Evolutionary conservation across 2,797 vertebrate species (phyloP), one percentile per base, ranked within the genome.

Genomic region (Gymnoscopelus braueri): DNA sequence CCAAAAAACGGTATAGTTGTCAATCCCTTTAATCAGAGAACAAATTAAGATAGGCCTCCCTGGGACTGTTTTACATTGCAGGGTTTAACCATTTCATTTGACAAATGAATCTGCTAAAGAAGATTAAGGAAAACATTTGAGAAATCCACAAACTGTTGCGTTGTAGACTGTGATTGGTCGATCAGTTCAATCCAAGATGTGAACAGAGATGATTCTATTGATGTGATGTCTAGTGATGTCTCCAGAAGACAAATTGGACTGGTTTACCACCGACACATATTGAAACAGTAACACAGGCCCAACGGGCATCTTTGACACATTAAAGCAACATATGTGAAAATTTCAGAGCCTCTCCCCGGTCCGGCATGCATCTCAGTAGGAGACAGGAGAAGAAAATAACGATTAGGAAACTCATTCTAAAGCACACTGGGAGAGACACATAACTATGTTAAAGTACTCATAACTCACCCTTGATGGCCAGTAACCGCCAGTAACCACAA

Each of bases 281-380:
- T 77, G 78, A 66, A 72, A 78, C 75, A 77, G 77, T 68, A 66
- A 83, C 71, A 74, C 55, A 61, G 68, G 70, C 61, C 80, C 78
- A 60, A 75, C 67, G 64, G 84, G 79, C 72, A 60, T 82, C 79
- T 88, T 48, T 63, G 58, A 75, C 70, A 79, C 80, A 68, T 80
- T 80, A 74, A 82, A 87, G 80, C 68, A 84, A 80, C 90, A 83
- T 78, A 79, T 88, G 82, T 84, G 79, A 72, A 69, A 80, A 81
- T 74, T 72, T 70, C 72, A 77, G 39, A 78, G 74, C 75, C 69
- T 88, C 39, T 44, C 9, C 75, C 82, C 74, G 77, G 77, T 87
- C 71, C 80, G 71, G 66, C 39, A 55, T 71, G 75, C 63, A 71
- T 72, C 89, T 72, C 89, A 81, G 87, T 47, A 47, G 88, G 87